Conservation (phyloP, 1,140 invertebrate species). For the Diprion similis region DNA sequence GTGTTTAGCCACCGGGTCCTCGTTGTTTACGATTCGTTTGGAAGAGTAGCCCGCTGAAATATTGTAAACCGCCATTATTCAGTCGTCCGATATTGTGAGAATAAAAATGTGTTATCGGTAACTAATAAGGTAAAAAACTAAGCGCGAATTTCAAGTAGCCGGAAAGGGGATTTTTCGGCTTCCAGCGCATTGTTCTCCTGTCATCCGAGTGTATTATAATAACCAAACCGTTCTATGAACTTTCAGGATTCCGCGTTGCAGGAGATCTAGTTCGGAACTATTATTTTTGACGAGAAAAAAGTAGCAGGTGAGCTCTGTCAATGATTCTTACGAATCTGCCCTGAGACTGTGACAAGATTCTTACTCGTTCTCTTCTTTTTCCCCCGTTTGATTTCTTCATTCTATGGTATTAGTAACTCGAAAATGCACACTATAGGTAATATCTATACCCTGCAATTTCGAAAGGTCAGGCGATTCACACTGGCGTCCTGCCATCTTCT, state of each 20-base stretch:
- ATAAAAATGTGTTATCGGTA: neutral
- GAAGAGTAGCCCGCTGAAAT: neutral
- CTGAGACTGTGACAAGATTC: too few relatives aligned
- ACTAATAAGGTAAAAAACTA: neutral
- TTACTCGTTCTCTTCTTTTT: neutral
- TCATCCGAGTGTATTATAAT: neutral
- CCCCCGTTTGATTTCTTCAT: neutral
- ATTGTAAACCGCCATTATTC: neutral
- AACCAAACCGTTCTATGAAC: too few relatives aligned
- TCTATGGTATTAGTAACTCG: neutral
- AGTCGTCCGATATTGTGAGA: neutral
- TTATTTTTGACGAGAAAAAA: neutral
- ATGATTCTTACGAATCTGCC: too few relatives aligned
- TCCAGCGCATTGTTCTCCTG: neutral
- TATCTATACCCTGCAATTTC: constrained; percentile 19
- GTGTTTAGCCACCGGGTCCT: neutral
- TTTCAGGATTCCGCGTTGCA: neutral
- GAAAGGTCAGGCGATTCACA: constrained; percentile 35
- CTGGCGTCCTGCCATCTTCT: constrained; percentile 27
- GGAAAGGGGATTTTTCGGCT: neutral
- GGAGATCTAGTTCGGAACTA: neutral
- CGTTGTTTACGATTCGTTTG: neutral
- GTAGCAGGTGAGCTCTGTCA: neutral
- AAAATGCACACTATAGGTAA: constrained; percentile 1
- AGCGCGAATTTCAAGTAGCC: too few relatives aligned